These are phyloP conservation scores for Atrina japonica DNA, from an alignment of 2,888 invertebrate species.

Conservation along the genomic window DNA sequence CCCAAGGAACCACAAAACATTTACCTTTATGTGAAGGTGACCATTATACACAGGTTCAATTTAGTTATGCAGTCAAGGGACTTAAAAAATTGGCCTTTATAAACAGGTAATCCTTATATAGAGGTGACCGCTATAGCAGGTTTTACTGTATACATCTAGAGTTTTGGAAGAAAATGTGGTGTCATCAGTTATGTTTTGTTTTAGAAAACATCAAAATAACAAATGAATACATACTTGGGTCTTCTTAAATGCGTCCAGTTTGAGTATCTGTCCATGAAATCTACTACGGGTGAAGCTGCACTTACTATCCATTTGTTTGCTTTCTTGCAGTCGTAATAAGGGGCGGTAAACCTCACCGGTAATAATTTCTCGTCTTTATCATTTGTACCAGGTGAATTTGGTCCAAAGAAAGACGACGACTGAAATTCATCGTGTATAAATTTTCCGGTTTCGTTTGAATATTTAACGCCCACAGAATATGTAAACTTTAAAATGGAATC, in stretches of 20 bases:
- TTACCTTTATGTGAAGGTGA: no score
- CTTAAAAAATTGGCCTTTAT: no score
- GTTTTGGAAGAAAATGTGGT: no score
- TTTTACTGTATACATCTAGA: no score
- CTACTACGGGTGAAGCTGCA: conserved; percentile 96
- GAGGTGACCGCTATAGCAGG: no score
- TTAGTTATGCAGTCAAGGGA: no score
- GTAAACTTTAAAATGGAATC: conserved; percentile 50
- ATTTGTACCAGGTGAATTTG: conserved; percentile 64
- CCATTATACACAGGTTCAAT: no score
- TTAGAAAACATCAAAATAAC: no score
- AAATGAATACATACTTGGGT: conserved; percentile 56
- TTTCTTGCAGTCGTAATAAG: conserved; percentile 97
- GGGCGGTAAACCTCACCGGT: conserved; percentile 95
- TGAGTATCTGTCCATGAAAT: conserved; percentile 88
- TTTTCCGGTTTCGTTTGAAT: conserved; percentile 72
- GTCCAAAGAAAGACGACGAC: conserved; percentile 72
- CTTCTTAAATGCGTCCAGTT: conserved; percentile 72
- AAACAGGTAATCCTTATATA: no score
- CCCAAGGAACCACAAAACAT: no score
- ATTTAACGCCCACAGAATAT: conserved; percentile 71
- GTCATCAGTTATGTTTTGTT: no score
- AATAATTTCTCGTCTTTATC: conserved; percentile 82
- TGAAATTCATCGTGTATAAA: conserved; percentile 65
- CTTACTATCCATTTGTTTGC: conserved; percentile 97